Percentiles rank a stretch among this genome's conserved stretches.
Evolutionary conservation across 2,888 invertebrate genomes (phyloP).

Genomic region (Oligia fasciuncula): DNA sequence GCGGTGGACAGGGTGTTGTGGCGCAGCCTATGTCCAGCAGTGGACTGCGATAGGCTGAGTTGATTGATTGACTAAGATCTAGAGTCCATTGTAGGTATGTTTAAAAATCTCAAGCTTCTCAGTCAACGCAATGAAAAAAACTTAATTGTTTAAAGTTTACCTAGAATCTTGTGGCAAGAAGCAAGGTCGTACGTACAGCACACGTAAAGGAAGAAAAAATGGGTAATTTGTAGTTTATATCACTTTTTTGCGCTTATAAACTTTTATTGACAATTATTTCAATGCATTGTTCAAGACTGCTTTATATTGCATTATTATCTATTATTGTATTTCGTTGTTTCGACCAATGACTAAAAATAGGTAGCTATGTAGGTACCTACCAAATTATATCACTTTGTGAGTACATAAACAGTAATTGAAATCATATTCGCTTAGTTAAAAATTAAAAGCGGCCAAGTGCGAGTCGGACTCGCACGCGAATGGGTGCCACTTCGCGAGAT

Average conservation of each 20-base stretch:
- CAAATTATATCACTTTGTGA: not conserved
- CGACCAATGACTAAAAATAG: not conserved
- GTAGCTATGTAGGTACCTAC: not conserved
- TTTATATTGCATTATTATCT: not conserved
- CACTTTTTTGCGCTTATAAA: not conserved
- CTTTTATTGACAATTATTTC: not conserved
- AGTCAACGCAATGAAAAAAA: not conserved
- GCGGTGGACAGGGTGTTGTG: too few species aligned
- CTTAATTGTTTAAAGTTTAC: not conserved
- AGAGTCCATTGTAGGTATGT: too few species aligned
- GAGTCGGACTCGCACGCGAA: too few species aligned
- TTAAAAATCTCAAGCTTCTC: too few species aligned
- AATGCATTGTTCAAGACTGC: not conserved
- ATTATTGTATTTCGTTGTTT: not conserved
- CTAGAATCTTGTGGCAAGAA: not conserved
- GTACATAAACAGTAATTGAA: not conserved
- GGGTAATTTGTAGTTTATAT: not conserved
- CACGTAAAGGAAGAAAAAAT: not conserved
- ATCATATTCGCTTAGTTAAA: not conserved
- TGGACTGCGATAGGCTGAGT: too few species aligned
- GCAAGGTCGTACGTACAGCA: not conserved
- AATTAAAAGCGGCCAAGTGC: too few species aligned
- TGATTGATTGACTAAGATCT: too few species aligned
- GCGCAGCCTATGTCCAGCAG: too few species aligned
- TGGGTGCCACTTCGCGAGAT: too few species aligned